Conservation (phyloP, 2,888 invertebrate species). For the Pristionchus entomophagus region DNA sequence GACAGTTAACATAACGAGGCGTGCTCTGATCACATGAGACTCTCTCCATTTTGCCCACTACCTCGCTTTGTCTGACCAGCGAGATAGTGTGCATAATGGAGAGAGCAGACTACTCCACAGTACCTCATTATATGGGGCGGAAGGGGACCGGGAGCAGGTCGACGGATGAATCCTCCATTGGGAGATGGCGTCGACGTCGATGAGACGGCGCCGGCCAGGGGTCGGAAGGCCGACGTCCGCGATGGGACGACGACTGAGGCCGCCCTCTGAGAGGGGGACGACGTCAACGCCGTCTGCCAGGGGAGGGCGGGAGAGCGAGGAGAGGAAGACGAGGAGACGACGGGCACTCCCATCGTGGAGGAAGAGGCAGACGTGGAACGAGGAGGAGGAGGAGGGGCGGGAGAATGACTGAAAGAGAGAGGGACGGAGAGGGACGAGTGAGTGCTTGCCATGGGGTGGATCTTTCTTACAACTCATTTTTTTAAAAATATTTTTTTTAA, state of each 20-base stretch:
- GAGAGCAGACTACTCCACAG: no score
- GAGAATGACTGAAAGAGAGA: slow-evolving; percentile 32
- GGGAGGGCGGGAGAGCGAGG: neutral
- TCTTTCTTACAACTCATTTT: neutral
- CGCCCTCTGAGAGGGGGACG: slow-evolving; percentile 12
- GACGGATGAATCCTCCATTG: neutral
- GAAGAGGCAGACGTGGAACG: neutral
- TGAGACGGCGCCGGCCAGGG: neutral
- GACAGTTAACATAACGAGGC: neutral
- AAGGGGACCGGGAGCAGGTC: slow-evolving; percentile 37
- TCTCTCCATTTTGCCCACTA: no score
- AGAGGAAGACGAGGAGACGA: neutral
- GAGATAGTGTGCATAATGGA: no score
- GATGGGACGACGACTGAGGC: slow-evolving; percentile 14
- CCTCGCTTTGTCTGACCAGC: no score
- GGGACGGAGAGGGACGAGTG: slow-evolving; percentile 12
- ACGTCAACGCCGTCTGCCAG: slow-evolving; percentile 30
- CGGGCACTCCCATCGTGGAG: neutral
- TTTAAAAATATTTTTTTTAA: no score
- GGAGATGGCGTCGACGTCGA: neutral
- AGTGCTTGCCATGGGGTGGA: no score
- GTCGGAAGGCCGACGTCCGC: slow-evolving; percentile 35
- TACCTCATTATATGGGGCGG: slow-evolving; percentile 45
- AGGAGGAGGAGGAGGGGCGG: neutral
- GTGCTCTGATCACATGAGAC: no score